Percentiles rank a stretch among this genome's conserved stretches.
These are phyloP conservation scores for Listrodromus nycthemerus DNA, from an alignment of 2,888 invertebrate genomes.

Conservation along the genomic window DNA sequence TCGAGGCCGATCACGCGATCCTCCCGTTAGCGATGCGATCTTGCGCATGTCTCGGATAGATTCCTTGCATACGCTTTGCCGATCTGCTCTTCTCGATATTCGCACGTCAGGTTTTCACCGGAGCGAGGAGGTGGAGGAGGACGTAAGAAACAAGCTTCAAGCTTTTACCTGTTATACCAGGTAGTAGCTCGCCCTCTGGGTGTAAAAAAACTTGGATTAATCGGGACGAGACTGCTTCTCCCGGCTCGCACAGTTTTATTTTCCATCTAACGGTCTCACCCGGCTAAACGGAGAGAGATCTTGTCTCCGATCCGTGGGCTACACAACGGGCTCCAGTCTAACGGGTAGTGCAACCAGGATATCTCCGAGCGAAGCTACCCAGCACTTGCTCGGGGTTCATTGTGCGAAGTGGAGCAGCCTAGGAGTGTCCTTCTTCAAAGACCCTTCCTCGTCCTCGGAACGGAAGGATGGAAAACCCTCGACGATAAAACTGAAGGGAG, in stretches of 20 bases:
- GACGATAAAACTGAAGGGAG: background rate
- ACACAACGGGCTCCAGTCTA: constrained; percentile 32
- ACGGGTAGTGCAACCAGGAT: constrained; percentile 20
- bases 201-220: constrained; percentile 49
- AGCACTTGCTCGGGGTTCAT: constrained; percentile 23
- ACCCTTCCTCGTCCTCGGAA: constrained; percentile 19
- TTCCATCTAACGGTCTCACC: constrained; percentile 48
- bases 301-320: constrained; percentile 21
- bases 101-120: constrained; percentile 6
- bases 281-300: constrained; percentile 32
- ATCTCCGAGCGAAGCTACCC: background rate
- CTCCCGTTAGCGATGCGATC: constrained; percentile 62
- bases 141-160: constrained; percentile 44
- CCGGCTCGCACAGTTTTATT: constrained; percentile 39
- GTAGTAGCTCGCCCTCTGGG: constrained; percentile 20
- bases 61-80: constrained; percentile 40
- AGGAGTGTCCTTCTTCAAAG: constrained; percentile 31
- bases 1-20: constrained; percentile 64
- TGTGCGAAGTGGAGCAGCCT: constrained; percentile 18
- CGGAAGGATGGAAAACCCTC: constrained; percentile 1
- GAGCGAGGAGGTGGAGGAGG: background rate
- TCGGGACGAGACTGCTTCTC: constrained; percentile 60
- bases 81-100: background rate
- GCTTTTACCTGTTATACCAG: constrained; percentile 64
- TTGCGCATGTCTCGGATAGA: constrained; percentile 43